Percentiles rank a stretch among this genome's conserved stretches.
phyloP scores from a whole-genome alignment of 2,113 vertebrate species.

The Apeltes quadracus region DNA sequence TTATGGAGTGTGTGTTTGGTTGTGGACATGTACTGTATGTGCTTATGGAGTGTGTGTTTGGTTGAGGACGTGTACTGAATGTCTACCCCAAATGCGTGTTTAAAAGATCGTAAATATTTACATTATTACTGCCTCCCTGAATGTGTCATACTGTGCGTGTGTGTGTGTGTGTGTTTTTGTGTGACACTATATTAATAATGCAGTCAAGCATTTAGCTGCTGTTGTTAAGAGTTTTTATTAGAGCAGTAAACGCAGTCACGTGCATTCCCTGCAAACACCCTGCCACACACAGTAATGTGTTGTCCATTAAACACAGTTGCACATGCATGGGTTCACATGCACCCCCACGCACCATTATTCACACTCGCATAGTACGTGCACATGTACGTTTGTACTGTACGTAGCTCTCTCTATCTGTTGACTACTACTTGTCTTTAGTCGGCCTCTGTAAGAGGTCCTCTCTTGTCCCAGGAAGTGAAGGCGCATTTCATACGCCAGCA shows the following conservation, averaged over 20 bases:
- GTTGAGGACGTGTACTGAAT: neutral
- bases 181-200: neutral
- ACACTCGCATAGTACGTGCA: neutral
- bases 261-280: neutral
- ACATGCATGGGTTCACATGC: neutral
- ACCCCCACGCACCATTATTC: neutral
- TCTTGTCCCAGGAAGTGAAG: conserved; percentile 4
- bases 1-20: neutral
- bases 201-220: conserved; percentile 20
- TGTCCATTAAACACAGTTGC: neutral
- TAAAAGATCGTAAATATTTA: conserved; percentile 7
- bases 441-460: neutral
- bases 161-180: neutral
- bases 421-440: neutral
- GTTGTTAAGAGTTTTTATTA: conserved; percentile 19
- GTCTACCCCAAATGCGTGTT: neutral
- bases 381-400: neutral
- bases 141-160: neutral
- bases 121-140: neutral
- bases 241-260: neutral
- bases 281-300: neutral
- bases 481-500: neutral
- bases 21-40: too few relatives aligned
- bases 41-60: neutral
- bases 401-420: neutral